These are phyloP conservation scores for Mobula birostris DNA, from an alignment of 2,113 vertebrate species.

Conservation along the genomic window DNA sequence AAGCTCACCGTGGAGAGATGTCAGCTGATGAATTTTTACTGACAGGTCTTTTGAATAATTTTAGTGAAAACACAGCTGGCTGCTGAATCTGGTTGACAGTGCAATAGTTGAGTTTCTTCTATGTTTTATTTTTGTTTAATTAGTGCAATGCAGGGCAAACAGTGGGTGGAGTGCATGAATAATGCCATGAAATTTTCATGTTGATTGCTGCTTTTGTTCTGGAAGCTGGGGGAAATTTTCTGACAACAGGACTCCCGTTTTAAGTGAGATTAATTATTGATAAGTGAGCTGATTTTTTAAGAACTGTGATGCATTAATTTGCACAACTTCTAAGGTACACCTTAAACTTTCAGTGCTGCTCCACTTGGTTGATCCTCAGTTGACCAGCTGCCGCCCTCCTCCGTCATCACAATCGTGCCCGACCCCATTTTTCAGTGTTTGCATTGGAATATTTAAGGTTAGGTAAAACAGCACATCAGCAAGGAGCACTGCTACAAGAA, in stretches of 20 bases:
- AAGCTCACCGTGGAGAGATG: not conserved
- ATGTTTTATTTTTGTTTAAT: slow-evolving; percentile 20
- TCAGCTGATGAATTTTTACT: slow-evolving; percentile 15
- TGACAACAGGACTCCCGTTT: not conserved
- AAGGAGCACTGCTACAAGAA: too few species aligned
- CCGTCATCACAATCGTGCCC: not conserved
- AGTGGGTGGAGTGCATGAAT: slow-evolving; percentile 35
- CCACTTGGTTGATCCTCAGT: not conserved
- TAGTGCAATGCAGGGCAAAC: slow-evolving; percentile 28
- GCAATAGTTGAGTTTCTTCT: slow-evolving; percentile 11
- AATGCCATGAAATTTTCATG: slow-evolving; percentile 28
- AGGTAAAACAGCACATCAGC: not conserved
- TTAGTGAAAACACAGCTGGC: slow-evolving; percentile 31
- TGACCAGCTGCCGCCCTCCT: not conserved
- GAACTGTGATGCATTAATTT: not conserved
- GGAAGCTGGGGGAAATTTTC: slow-evolving; percentile 13
- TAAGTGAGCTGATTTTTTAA: not conserved
- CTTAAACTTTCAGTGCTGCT: not conserved
- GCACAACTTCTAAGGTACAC: not conserved
- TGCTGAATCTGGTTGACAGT: not conserved
- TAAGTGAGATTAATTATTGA: slow-evolving; percentile 35
- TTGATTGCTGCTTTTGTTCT: slow-evolving; percentile 33
- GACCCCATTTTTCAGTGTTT: not conserved
- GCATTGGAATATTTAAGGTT: not conserved
- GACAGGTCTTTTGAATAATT: slow-evolving; percentile 26